Base-by-base conservation (phyloP, 2,797 vertebrate genomes). In the Acanthurus leucopareius region DNA sequence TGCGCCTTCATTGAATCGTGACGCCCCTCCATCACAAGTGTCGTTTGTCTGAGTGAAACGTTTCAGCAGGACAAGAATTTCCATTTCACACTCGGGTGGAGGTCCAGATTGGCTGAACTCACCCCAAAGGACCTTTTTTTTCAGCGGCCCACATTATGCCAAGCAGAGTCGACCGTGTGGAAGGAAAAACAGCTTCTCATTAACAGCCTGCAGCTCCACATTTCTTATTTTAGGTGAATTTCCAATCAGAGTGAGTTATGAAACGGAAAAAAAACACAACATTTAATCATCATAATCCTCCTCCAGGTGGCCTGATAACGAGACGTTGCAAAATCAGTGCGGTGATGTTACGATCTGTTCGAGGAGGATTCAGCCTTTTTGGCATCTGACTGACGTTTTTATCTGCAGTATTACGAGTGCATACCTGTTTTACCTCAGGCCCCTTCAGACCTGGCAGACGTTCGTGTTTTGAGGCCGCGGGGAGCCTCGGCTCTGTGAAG, bases 21-120 rank as follows among this genome's bases (percentile, higher is more conserved):
- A 72, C 45, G 11, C 74, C 75, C 52, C 64, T 48, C 16, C 9
- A 9, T 7, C 40, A 2, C 25, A 47, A 60, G 53, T 73, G 67
- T 65, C 76, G 53, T 87, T 82, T 74, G 74, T 82, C 67, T 69
- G 56, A 66, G 61, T 61, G 49, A 87, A 80, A 75, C 7, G 68
- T 40, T 61, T 22, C 2, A 78, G 71, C 60, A 69, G 68, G 48
- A 60, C 64, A 76, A 82, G 86, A 84, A 86, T 82, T 89, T 86
- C 84, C 79, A 89, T 89, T 89, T 86, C 86, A 89, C 84, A 82
- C 82, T 76, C 44, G 78, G 86, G 56, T 87, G 86, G 76, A 72
- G 58, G 16, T 84, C 80, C 84, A 88, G 82, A 83, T 85, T 77
- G 81, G 84, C 84, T 71, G 54, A 70, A 60, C 40, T 82, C 56